A percentile compares a stretch with the other conserved stretches of the same genome.
Conservation (phyloP, 2,113 vertebrate genomes). For the Rafetus swinhoei region DNA sequence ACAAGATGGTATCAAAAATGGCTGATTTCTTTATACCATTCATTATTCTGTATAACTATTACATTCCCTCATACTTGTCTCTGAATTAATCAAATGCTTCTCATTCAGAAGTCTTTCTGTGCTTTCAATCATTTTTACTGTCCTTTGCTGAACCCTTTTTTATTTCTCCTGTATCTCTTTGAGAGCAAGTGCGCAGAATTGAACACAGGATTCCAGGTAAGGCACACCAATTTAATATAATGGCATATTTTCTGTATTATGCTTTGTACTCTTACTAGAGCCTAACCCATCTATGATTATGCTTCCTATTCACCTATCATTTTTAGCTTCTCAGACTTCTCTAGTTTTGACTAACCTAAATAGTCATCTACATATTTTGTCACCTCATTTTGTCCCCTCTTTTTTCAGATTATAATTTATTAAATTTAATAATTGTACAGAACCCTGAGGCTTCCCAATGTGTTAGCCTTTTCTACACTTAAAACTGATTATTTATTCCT, state of each 20-base stretch:
- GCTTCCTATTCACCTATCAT: background rate
- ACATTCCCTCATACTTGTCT: background rate
- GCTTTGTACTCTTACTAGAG: background rate
- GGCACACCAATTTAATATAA: background rate
- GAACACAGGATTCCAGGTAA: background rate
- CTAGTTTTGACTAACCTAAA: background rate
- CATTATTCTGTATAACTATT: background rate
- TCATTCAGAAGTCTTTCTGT: background rate
- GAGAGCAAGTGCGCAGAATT: background rate
- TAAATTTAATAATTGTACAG: background rate
- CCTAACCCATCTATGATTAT: background rate
- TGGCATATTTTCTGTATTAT: background rate
- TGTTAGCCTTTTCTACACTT: accelerated
- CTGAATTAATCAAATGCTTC: background rate
- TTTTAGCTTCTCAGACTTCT: background rate
- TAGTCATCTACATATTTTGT: background rate
- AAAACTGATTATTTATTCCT: background rate
- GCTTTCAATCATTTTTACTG: background rate
- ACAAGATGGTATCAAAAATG: background rate
- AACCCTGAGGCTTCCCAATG: background rate
- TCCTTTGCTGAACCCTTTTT: background rate
- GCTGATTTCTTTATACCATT: background rate
- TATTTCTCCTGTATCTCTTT: background rate
- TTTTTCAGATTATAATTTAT: background rate
- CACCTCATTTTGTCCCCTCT: background rate